These are phyloP conservation scores for Melipona quadrifasciata DNA, from an alignment of 1,140 invertebrate genomes.

Conservation along the genomic window DNA sequence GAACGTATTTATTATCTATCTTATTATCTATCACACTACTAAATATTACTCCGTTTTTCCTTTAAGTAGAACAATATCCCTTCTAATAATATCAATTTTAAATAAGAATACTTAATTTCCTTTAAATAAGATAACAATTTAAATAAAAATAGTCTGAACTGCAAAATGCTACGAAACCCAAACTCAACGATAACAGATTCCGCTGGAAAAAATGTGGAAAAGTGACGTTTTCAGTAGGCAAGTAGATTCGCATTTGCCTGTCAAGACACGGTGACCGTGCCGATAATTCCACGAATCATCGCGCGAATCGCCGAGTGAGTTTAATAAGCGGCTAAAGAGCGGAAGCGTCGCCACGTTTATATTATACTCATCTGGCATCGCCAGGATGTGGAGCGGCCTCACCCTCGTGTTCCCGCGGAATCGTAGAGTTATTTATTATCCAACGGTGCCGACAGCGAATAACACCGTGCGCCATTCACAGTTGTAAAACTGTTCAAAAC, in stretches of 20 bases:
- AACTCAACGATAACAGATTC: background rate
- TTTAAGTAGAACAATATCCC: no score
- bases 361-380: conserved; percentile 39
- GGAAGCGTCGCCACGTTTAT: conserved; percentile 40
- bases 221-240: background rate
- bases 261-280: background rate
- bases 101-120: no score
- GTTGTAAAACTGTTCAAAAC: conserved; percentile 19
- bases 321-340: conserved; percentile 36
- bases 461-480: conserved; percentile 4
- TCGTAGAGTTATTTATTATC: conserved; percentile 43
- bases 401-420: background rate
- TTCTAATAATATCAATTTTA: no score
- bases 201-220: background rate
- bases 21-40: no score
- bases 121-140: no score
- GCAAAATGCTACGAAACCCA: no score
- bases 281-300: conserved; percentile 20
- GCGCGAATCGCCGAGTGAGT: conserved; percentile 1
- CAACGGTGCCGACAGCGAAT: conserved; percentile 48
- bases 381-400: conserved; percentile 35
- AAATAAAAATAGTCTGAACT: no score
- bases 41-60: no score
- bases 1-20: no score
- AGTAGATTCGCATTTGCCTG: background rate